phyloP scores from a whole-genome alignment of 1,140 invertebrate genomes.

The Drosophila pseudoobscura region DNA sequence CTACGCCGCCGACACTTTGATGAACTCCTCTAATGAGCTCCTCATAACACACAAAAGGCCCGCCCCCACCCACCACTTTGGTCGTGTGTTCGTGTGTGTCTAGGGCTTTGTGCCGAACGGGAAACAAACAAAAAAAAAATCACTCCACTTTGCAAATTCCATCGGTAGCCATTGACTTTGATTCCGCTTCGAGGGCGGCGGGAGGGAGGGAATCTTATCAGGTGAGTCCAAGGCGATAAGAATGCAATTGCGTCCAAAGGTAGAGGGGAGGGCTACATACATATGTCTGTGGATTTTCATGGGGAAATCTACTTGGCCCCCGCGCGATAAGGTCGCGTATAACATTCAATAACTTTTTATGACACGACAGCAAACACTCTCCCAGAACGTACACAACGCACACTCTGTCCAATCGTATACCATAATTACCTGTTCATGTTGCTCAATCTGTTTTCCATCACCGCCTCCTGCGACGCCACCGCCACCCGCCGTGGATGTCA shows the following conservation, averaged over 20 bases:
- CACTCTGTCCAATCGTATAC: neutral
- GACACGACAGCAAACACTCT: neutral
- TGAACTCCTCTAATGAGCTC: conserved; percentile 71
- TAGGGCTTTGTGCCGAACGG: neutral
- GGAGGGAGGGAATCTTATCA: conserved; percentile 53
- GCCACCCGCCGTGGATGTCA: conserved; percentile 35
- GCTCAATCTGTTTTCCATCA: conserved; percentile 26
- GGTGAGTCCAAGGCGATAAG: conserved; percentile 55
- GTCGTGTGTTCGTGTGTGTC: neutral
- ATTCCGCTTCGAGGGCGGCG: conserved; percentile 30
- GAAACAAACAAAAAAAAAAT: neutral
- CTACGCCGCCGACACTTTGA: conserved; percentile 40
- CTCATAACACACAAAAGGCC: conserved; percentile 4
- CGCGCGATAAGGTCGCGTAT: conserved; percentile 30
- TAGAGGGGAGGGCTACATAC: conserved; percentile 9
- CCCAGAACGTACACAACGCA: neutral
- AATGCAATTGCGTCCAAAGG: conserved; percentile 51
- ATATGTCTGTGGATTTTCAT: conserved; percentile 15
- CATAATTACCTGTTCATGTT: conserved; percentile 60
- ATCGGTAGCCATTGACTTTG: conserved; percentile 61
- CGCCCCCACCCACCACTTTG: neutral
- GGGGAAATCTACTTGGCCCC: conserved; percentile 5
- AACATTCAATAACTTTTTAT: conserved; percentile 49
- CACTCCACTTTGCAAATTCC: conserved; percentile 8
- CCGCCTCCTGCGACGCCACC: conserved; percentile 1